A percentile compares a stretch with the other conserved stretches of the same genome.
Conservation (phyloP, 2,797 vertebrate genomes). For the Heterohyrax brucei region DNA sequence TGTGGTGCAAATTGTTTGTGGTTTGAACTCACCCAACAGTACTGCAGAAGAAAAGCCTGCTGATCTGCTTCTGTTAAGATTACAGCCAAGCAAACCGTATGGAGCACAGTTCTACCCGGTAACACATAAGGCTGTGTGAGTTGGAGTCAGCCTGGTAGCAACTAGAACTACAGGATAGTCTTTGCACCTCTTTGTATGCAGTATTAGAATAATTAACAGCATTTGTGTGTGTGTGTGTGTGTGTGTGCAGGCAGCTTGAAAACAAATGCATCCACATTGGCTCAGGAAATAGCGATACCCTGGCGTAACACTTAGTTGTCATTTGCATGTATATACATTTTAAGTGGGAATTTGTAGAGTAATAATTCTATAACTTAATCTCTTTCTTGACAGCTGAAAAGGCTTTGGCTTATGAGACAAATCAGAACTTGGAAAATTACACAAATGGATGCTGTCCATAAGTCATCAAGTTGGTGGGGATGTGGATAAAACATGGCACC, state of each 20-base stretch:
- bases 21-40: too few species aligned
- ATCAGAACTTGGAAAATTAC: neutral
- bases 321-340: rapidly evolving
- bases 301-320: neutral
- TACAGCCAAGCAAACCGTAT: too few species aligned
- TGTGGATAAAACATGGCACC: rapidly evolving
- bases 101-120: too few species aligned
- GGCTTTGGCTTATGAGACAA: neutral
- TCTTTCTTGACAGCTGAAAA: neutral
- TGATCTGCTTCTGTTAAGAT: too few species aligned
- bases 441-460: neutral
- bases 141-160: too few species aligned
- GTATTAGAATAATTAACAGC: neutral
- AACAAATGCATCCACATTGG: neutral
- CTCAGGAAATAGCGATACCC: neutral
- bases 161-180: neutral
- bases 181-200: neutral
- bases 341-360: neutral
- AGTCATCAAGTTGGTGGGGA: neutral
- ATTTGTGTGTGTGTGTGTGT: too few species aligned
- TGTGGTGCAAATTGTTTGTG: too few species aligned
- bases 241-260: rapidly evolving
- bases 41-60: too few species aligned
- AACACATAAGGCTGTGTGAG: too few species aligned
- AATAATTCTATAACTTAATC: neutral